Percentiles rank a stretch among this genome's conserved stretches.
Conservation (phyloP, 2,888 invertebrate genomes). For the Sipunculus nudus region DNA sequence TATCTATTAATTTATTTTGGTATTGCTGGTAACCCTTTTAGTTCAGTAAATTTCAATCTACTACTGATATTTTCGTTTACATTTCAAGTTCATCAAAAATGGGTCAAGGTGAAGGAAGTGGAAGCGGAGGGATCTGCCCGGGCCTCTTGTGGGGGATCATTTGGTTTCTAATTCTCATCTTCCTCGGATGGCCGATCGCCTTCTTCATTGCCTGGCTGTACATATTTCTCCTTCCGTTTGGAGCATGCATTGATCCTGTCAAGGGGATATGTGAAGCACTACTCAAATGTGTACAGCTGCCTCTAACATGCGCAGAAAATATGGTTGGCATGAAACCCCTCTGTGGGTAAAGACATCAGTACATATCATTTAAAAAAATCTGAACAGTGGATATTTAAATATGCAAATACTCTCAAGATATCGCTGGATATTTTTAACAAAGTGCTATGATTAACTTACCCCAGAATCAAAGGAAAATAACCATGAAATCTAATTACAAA, state of each 20-base stretch:
- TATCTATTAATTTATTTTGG: no score
- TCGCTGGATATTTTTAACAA: no score
- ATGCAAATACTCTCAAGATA: no score
- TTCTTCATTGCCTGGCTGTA: constrained; percentile 48
- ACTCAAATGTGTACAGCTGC: constrained; percentile 49
- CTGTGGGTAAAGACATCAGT: no score
- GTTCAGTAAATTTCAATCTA: neutral
- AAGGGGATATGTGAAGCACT: constrained; percentile 43
- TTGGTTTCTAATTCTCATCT: constrained; percentile 49
- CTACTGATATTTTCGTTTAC: no score
- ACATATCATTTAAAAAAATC: no score
- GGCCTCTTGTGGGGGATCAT: constrained; percentile 49
- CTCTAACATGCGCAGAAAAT: constrained; percentile 49
- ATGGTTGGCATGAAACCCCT: constrained; percentile 54
- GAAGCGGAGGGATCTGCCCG: constrained; percentile 43
- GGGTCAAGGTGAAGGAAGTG: constrained; percentile 47
- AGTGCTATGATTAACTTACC: no score
- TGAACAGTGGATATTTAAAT: no score
- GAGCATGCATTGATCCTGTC: constrained; percentile 34
- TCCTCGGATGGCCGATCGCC: constrained; percentile 46
- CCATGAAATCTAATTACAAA: no score
- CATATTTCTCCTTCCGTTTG: constrained; percentile 50
- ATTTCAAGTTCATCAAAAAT: constrained; percentile 46
- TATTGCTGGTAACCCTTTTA: no score
- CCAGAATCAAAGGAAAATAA: no score